Base-by-base conservation (phyloP, 2,888 invertebrate species). In the Machimus atricapillus region DNA sequence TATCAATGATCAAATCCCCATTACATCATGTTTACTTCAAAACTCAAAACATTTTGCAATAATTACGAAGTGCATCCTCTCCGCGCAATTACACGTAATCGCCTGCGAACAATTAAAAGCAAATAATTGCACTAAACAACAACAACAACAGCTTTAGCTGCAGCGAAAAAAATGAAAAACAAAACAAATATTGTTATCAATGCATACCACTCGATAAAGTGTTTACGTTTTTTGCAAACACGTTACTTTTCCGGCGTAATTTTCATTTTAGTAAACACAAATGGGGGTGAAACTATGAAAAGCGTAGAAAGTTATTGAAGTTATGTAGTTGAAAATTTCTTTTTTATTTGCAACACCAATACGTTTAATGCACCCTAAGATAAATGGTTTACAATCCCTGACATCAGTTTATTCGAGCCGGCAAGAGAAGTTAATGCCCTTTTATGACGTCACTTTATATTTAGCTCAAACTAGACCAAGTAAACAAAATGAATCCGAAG, bases 401-500 rank as follows among this genome's bases (percentile, higher is more conserved):
- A 2, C 66, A 66, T 1, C 23, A 9, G 19, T 9, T 7, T n/a
- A 27, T 27, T 12, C 66, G 8, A 27, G 66, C 66, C 66, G 27
- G 23, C 66, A 66, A 66, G 23, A 81, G 56, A 31, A 34, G 81
- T 81, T 81, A 81, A 56, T 81, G 81, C 81, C 52, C 81, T 81
- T 81, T 46, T 16, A 56, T 81, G 81, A 81, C 81, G 81, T 81
- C 81, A 81, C 27, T 81, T 27, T 31, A n/a, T 56, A 52, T 56
- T 56, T 14, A 52, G 81, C 81, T 27, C 52, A 34, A 81, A 52
- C 81, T 81, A 81, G 81, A 81, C 56, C 81, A 81, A 56, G 52
- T 81, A 81, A 81, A 81, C 81, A 81, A 52, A 81, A 56, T 34
- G 56, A 56, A 81, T 27, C 78, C 16, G 56, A 56, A 81, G 81